These are phyloP conservation scores for Augiades crinisus DNA, from an alignment of 2,888 invertebrate genomes.

Conservation along the genomic window DNA sequence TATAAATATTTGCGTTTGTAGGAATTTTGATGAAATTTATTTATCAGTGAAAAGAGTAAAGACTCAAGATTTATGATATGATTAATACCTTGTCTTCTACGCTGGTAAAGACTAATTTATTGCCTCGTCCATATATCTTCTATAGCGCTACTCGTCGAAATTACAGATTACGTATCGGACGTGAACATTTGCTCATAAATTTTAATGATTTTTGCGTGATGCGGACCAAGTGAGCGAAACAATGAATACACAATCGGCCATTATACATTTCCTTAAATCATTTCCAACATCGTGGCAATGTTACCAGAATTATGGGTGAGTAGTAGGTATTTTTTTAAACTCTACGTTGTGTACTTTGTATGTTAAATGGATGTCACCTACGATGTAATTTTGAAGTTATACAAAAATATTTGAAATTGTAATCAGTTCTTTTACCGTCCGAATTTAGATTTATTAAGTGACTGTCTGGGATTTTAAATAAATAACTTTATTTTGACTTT, in stretches of 20 bases:
- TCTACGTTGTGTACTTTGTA: neutral
- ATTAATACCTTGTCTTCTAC: neutral
- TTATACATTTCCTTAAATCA: neutral
- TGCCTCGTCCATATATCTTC: neutral
- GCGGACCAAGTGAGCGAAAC: neutral
- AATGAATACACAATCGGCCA: constrained; percentile 7
- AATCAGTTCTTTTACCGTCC: no score
- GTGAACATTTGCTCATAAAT: constrained; percentile 9
- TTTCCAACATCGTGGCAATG: constrained; percentile 1
- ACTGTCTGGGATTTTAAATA: no score
- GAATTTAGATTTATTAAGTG: no score
- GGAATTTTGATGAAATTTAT: no score
- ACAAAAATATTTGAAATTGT: no score
- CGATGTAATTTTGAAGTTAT: no score
- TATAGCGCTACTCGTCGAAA: neutral
- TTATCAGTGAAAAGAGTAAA: no score
- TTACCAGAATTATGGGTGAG: neutral
- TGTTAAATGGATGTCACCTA: neutral
- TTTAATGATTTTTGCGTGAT: constrained; percentile 15
- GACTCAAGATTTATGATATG: no score
- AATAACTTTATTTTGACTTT: no score
- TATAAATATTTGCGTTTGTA: no score
- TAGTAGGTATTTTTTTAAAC: neutral
- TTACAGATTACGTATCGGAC: neutral
- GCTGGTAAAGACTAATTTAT: neutral